These are phyloP conservation scores for Epinephelus malabaricus DNA, from an alignment of 2,797 vertebrate genomes.

Conservation along the genomic window DNA sequence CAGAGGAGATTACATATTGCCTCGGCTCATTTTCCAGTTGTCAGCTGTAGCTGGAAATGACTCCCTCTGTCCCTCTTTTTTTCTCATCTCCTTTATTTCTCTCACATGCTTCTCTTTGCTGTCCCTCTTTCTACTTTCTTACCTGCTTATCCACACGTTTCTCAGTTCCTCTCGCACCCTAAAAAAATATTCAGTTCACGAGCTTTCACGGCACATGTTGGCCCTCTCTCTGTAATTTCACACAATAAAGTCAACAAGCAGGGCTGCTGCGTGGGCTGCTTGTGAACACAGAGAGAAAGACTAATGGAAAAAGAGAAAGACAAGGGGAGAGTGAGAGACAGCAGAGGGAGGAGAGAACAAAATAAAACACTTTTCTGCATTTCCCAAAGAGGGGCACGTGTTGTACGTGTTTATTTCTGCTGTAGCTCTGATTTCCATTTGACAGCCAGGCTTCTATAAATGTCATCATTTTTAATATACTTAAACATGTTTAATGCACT, in stretches of 20 bases:
- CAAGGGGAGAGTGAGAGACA: constrained; percentile 43
- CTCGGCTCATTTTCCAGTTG: constrained; percentile 59
- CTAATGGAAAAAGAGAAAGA: constrained; percentile 55
- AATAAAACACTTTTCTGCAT: constrained; percentile 23
- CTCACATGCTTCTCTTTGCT: neutral
- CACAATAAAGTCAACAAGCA: constrained; percentile 68
- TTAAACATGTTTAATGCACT: neutral
- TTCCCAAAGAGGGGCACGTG: constrained; percentile 22
- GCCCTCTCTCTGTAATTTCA: constrained; percentile 63
- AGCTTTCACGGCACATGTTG: constrained; percentile 28
- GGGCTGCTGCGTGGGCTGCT: constrained; percentile 73
- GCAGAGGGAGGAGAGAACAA: constrained; percentile 39
- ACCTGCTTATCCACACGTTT: constrained; percentile 7
- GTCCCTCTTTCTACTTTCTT: neutral
- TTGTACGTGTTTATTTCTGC: constrained; percentile 29
- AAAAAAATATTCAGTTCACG: constrained; percentile 20
- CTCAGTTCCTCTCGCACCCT: neutral
- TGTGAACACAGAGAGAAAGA: constrained; percentile 58
- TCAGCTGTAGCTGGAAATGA: constrained; percentile 47
- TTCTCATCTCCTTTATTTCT: constrained; percentile 14
- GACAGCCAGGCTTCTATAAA: neutral
- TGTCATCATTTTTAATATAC: too few relatives aligned
- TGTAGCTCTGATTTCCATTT: constrained; percentile 10
- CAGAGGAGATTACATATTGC: constrained; percentile 71
- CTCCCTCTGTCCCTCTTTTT: neutral